Base-by-base conservation (phyloP, 2,888 invertebrate species). In the Leptinotarsa peninsularis region DNA sequence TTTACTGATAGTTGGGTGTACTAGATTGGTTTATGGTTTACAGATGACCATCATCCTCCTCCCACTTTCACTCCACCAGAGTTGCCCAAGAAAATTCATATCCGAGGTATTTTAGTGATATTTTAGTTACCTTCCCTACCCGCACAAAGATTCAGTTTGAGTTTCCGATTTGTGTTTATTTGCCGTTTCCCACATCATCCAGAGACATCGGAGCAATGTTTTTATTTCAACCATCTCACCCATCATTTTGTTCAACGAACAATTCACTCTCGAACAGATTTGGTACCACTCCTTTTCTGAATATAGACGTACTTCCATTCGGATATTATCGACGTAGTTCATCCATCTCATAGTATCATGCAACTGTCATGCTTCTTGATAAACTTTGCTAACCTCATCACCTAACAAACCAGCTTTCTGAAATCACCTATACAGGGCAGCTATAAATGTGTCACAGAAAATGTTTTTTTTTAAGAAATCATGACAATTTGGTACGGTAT, bases 51-150 rank as follows among this genome's bases (percentile, higher is more conserved):
- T 93, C 96, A 96, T 92, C 95, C 96, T 93, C 96, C 96, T 92
- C 96, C 97, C 91, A 96, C 97, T 92, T 97, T 96, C 93, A 97
- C 97, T 92, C 97, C 97, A 93, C 97, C 97, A 93, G 97, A 97
- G 95, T 95, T 97, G 93, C 97, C 97, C 93, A 97, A 97, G 95
- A 95, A 96, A 94, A 96, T 96, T 94, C 96, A 96, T 94, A 94
- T 96, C 91, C 94, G 96, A 96, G 96, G 96, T 96, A 93, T 81
- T 82, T 79, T 78, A 80, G 71, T 76, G 74, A 75, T 73, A 68
- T 78, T 77, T 71, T 75, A 74, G 67, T 73, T 74, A 76, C 76
- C 79, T 73, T 73, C 50, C 73, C 72, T 56, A 67, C 73, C 72
- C 54, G 71, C 63, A 72, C 78, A 78, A 78, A 74, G 67, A 63